A percentile compares a stretch with the other conserved stretches of the same genome.
These are phyloP conservation scores for Sturnus vulgaris DNA, from an alignment of 2,113 vertebrate species.

Conservation along the genomic window DNA sequence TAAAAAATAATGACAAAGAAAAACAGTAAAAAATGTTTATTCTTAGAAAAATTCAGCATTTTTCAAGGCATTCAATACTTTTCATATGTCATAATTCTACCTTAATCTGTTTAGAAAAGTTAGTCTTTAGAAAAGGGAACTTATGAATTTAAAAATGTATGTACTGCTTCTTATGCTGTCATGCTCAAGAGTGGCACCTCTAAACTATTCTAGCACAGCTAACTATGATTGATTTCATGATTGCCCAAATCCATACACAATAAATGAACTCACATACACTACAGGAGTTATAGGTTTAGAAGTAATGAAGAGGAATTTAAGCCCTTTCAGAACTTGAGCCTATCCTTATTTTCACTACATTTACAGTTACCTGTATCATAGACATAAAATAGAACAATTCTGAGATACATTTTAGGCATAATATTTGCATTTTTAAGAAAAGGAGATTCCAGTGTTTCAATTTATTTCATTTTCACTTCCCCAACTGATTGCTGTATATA, in stretches of 20 bases:
- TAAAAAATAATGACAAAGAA: background rate
- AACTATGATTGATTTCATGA: conserved; percentile 4
- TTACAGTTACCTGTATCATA: conserved; percentile 7
- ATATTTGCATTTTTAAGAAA: conserved; percentile 21
- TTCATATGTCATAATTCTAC: background rate
- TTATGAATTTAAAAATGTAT: background rate
- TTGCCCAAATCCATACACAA: conserved; percentile 4
- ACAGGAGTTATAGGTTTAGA: background rate
- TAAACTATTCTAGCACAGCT: conserved; percentile 4
- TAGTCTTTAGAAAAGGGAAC: background rate
- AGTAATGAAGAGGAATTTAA: conserved; percentile 7
- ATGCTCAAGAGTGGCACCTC: background rate
- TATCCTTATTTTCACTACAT: conserved; percentile 5
- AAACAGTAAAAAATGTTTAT: background rate
- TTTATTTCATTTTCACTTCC: conserved; percentile 46
- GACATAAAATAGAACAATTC: conserved; percentile 6
- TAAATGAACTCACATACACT: background rate
- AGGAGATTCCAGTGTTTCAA: background rate
- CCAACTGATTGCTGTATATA: background rate
- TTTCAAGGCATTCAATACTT: background rate
- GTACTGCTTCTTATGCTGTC: background rate
- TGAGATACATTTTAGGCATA: conserved; percentile 4
- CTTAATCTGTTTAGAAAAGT: background rate
- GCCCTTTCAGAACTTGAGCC: background rate
- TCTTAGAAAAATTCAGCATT: background rate